These are phyloP conservation scores for Pelosia muscerda DNA, from an alignment of 2,888 invertebrate species.

Conservation along the genomic window DNA sequence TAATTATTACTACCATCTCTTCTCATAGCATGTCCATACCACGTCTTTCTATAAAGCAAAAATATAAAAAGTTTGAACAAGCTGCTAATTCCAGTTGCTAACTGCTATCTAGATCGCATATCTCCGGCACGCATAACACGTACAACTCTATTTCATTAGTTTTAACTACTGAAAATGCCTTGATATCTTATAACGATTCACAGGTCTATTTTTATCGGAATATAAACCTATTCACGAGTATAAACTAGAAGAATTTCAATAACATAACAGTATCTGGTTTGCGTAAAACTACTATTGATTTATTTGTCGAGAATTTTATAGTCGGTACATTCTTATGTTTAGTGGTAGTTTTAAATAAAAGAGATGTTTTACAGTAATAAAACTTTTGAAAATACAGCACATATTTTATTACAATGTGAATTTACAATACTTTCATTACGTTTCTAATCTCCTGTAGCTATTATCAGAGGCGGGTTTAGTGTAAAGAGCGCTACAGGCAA, in stretches of 20 bases:
- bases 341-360: constrained; percentile 56
- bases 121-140: too few species aligned
- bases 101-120: neutral
- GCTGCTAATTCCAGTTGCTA: neutral
- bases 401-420: constrained; percentile 27
- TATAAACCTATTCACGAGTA: constrained; percentile 35
- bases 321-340: constrained; percentile 54
- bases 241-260: constrained; percentile 32
- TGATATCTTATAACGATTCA: constrained; percentile 47
- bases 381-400: constrained; percentile 26
- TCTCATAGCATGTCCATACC: too few species aligned
- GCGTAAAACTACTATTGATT: constrained; percentile 41
- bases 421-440: constrained; percentile 57
- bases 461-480: too few species aligned
- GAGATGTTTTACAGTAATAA: neutral
- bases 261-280: constrained; percentile 37
- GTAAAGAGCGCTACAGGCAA: too few species aligned
- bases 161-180: constrained; percentile 46
- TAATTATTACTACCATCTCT: too few species aligned
- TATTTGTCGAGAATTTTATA: constrained; percentile 40
- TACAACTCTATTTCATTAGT: neutral
- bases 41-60: too few species aligned
- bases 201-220: constrained; percentile 45
- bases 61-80: neutral
- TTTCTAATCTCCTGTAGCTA: constrained; percentile 50